Percentiles rank a stretch among this genome's conserved stretches.
These are phyloP conservation scores for Epizoanthus stellaris DNA, from an alignment of 92 coral and sea anemone genomes.

Conservation along the genomic window DNA sequence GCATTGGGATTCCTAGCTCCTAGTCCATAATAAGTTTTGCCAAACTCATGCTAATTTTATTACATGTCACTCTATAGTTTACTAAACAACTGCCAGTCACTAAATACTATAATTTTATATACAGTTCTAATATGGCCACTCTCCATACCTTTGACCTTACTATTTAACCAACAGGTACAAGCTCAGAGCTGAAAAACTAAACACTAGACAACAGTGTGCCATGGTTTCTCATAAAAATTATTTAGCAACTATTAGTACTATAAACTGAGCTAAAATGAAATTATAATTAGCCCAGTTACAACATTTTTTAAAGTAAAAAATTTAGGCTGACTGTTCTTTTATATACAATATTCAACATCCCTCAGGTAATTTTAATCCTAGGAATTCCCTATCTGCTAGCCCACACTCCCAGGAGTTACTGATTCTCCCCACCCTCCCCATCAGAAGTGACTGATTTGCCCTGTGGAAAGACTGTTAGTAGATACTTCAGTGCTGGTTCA, in stretches of 20 bases:
- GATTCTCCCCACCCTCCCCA: too few species aligned
- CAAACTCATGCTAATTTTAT: background rate
- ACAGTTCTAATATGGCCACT: slow-evolving; percentile 6
- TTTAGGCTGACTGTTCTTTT: background rate
- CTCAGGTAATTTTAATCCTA: too few species aligned
- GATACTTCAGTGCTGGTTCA: background rate
- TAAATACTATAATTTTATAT: background rate
- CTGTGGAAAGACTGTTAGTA: slow-evolving; percentile 3
- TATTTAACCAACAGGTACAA: background rate
- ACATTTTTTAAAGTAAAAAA: background rate
- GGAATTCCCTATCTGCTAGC: too few species aligned
- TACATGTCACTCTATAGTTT: background rate
- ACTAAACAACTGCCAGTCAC: background rate
- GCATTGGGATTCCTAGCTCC: too few species aligned
- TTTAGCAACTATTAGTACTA: too few species aligned
- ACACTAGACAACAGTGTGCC: too few species aligned
- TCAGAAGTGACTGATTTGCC: background rate
- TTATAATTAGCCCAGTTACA: too few species aligned
- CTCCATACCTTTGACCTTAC: background rate
- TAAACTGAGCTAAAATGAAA: too few species aligned
- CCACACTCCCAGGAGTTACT: too few species aligned
- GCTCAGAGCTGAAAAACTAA: slow-evolving; percentile 3
- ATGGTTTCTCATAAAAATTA: too few species aligned
- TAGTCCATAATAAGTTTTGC: too few species aligned
- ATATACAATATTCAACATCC: background rate